Base-by-base conservation (phyloP, 92 coral and sea anemone genomes). In the Heliopora coerulea region DNA sequence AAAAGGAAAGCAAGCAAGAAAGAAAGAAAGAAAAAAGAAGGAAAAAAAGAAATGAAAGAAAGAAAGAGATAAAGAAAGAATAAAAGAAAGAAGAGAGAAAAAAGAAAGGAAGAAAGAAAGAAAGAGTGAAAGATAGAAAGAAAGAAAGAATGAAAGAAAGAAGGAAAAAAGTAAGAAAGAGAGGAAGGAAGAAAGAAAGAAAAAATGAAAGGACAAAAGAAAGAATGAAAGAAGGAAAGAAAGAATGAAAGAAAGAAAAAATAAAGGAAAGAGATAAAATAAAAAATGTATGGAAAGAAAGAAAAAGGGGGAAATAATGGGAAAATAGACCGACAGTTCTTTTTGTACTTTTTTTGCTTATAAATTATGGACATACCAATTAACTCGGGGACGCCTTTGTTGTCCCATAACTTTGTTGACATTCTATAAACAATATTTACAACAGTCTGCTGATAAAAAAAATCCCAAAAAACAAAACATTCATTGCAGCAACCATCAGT, bases 401-500 rank as follows among this genome's bases (percentile, higher is more conserved):
- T n/a, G n/a, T n/a, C n/a, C n/a, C n/a, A n/a, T n/a, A n/a, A n/a
- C n/a, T n/a, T n/a, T n/a, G n/a, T n/a, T n/a, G n/a, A n/a, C n/a
- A n/a, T n/a, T n/a, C n/a, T n/a, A n/a, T n/a, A n/a, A n/a, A n/a
- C n/a, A n/a, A n/a, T n/a, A n/a, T n/a, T n/a, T n/a, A n/a, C n/a
- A n/a, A n/a, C n/a, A n/a, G n/a, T n/a, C n/a, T n/a, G n/a, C n/a
- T n/a, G n/a, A n/a, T n/a, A n/a, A n/a, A n/a, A n/a, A n/a, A n/a
- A n/a, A n/a, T n/a, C n/a, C n/a, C n/a, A n/a, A n/a, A n/a, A n/a
- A n/a, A n/a, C n/a, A n/a, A n/a, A n/a, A n/a, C n/a, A 15, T 39
- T 34, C 27, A 14, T 31, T 33, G 46, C 21, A 33, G 24, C 69
- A 62, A 62, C 69, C 69, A 18, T 29, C 23, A 62, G 27, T 62